Base-by-base conservation (phyloP, 2,888 invertebrate species). In the Agrilus mali region DNA sequence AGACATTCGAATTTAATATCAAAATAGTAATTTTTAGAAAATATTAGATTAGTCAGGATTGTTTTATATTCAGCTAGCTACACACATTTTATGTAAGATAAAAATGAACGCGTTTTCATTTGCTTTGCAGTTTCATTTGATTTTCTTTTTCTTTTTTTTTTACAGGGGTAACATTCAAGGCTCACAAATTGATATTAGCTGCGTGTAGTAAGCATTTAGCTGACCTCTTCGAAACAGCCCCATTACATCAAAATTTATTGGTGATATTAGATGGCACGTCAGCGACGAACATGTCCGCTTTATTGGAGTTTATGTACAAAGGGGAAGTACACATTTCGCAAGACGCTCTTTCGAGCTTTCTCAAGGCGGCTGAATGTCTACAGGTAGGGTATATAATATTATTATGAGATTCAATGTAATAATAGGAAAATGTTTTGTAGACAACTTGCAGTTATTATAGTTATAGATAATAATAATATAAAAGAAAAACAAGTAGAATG, bases 121-220 rank as follows among this genome's bases (percentile, higher is more conserved):
- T 12, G 14, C 15, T 20, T 20, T 38, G 17, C 3, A 32, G 16
- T 17, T 27, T 33, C 15, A 33, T 40, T 40, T 22, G 3, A 22
- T 8, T 27, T 22, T 3, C 15, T 33, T 39, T 38, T 39, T 43
- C 38, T 43, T 48, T 41, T 49, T 48, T 55, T 46, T 47, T 71
- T 70, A 1, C 73, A 89, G 89, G 88, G 66, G 84, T 87, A 64
- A 86, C 87, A 62, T 90, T 89, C 71, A 84, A 85, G 71, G 90
- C 89, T 56, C 90, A 90, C 74, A 86, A 86, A 70, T 75, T 90
- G 64, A 90, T 90, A 62, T 72, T 90, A 67, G 90, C 90, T 56
- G 90, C 90, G 62, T 89, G 89, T 75, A 89, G 89, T 71, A 90
- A 89, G 68, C 89, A 90, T 67, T 84, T 90, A 69, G 88, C 89